Conservation (phyloP, 2,888 invertebrate species). For the Diarsia rubi region DNA sequence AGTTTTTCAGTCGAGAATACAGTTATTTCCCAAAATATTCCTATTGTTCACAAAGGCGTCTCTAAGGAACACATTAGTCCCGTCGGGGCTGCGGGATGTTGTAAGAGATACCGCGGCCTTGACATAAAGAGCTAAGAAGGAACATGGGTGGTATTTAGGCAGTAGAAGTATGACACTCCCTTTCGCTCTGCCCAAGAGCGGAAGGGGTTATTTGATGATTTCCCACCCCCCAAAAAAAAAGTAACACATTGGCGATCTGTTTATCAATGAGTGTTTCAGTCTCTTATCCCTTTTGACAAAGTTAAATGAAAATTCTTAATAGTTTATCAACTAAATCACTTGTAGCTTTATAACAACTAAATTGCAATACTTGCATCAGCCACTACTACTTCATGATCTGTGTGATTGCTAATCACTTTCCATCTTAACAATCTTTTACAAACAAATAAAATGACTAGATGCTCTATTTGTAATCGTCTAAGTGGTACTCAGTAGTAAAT, state of each 20-base stretch:
- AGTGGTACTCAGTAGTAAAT: conserved; percentile 21
- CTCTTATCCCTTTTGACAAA: background rate
- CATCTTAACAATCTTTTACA: background rate
- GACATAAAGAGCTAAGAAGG: too few species aligned
- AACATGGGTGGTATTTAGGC: too few species aligned
- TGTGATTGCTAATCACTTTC: conserved; percentile 1
- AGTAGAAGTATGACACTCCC: too few species aligned
- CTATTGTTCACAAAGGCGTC: background rate
- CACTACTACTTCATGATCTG: background rate
- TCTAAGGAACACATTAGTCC: background rate
- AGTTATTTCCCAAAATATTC: accelerated
- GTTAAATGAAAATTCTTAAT: background rate
- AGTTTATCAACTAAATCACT: background rate
- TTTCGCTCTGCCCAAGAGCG: too few species aligned
- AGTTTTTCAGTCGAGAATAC: background rate
- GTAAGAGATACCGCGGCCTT: too few species aligned
- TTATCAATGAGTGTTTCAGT: background rate
- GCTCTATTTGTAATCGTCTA: conserved; percentile 14
- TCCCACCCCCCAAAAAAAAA: too few species aligned
- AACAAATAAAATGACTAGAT: background rate
- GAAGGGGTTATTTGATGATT: too few species aligned
- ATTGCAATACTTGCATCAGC: background rate
- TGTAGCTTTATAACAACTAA: too few species aligned
- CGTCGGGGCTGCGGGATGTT: too few species aligned
- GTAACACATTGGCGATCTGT: background rate